Base-by-base conservation (phyloP, 2,888 invertebrate genomes). In the Yponomeuta sedellus region DNA sequence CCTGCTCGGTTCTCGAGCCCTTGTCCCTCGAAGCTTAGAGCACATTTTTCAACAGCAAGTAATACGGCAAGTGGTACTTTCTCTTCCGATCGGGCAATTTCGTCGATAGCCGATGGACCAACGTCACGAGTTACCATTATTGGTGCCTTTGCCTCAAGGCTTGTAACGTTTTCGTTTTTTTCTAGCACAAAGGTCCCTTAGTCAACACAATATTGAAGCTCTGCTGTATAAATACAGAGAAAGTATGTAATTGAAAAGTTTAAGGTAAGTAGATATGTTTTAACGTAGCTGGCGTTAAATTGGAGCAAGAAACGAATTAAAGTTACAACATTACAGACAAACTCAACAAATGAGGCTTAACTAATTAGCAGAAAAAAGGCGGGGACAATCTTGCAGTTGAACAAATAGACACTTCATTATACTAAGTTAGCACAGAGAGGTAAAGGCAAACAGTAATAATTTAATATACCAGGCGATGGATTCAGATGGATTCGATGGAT, bases 41-140 rank as follows among this genome's bases (percentile, higher is more conserved):
- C 16, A 12, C 16, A 52, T 16, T 52, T 52, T 52, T 12, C 44
- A 16, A 52, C 44, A 52, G 44, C 44, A 52, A 52, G 16, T 16
- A 2, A 16, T 16, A 16, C 12, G 44, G 44, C 44, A 58, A 58
- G 16, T 61, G 44, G 63, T 63, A 52, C 63, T 63, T 63, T 63
- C 63, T 63, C 63, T 44, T 63, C 63, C 63, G 63, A 63, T 63
- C 40, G 63, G 61, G 19, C 63, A 40, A 63, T 63, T 63, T 63
- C 20, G 63, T 44, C 40, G 40, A 63, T 44, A 63, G 40, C 22
- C 61, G 61, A 34, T 28, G 34, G 61, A 12, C 28, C n/a, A n/a
- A 19, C 44, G 44, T 63, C 63, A 40, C 63, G 63, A 63, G 20
- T 20, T 20, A 20, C 44, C 12, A 63, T 40, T 63, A 63, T 62